Conservation (phyloP, 2,113 vertebrate species). For the Solenodon paradoxus region DNA sequence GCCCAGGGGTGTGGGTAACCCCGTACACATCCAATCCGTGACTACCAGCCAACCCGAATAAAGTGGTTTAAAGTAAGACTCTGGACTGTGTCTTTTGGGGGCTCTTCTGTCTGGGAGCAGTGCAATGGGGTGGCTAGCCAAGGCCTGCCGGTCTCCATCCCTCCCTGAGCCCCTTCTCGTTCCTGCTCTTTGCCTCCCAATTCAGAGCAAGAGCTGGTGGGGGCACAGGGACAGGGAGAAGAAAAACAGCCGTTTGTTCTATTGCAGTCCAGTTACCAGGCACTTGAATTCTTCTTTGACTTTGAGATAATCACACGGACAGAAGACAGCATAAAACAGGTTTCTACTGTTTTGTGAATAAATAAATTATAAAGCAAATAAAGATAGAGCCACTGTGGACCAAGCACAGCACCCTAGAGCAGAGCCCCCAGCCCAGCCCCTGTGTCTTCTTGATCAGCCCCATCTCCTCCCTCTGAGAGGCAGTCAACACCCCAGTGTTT, state of each 20-base stretch:
- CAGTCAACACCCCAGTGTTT: neutral
- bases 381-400: neutral
- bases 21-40: slow-evolving; percentile 52
- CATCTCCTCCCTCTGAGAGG: neutral
- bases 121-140: rapidly evolving
- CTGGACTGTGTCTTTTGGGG: neutral
- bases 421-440: rapidly evolving
- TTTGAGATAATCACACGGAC: neutral
- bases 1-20: slow-evolving; percentile 29
- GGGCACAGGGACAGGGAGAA: neutral
- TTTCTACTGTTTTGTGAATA: neutral
- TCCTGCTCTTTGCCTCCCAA: neutral
- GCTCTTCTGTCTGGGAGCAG: neutral
- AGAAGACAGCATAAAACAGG: neutral
- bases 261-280: neutral
- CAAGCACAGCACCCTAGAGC: neutral
- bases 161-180: neutral
- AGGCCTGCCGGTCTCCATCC: no score
- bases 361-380: neutral
- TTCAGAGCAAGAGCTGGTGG: neutral
- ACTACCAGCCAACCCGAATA: slow-evolving; percentile 82
- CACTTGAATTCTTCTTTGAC: neutral
- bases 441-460: neutral
- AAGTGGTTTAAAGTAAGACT: slow-evolving; percentile 78
- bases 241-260: neutral